Base-by-base conservation (phyloP, 2,888 invertebrate species). In the Ectemnius continuus region DNA sequence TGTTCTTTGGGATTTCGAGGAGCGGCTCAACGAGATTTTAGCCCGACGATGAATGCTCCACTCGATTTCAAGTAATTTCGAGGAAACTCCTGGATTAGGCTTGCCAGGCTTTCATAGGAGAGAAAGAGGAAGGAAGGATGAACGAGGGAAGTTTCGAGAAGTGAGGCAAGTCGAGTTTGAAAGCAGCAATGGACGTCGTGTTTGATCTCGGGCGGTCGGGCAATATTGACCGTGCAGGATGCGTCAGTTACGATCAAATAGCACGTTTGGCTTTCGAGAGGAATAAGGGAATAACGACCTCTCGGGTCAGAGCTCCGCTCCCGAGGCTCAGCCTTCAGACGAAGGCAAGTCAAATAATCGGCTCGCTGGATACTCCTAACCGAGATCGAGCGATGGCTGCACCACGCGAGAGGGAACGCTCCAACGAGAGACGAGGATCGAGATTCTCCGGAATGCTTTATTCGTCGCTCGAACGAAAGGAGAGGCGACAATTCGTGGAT, bases 171-270 rank as follows among this genome's bases (percentile, higher is more conserved):
- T 13, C 16, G 11, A 14, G 47, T 47, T 47, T 13, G 52, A 52
- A 52, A 36, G 36, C 36, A 11, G 36, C 0, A 11, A 36, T 36
- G 36, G 2, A 36, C 36, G 36, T 16, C 16, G 14, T 52, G 52
- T 52, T 52, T 52, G 52, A 52, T 52, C 16, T 16, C n/a, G 16
- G 14, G 11, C 46, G 14, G 23, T 23, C 63, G 4, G 18, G 26
- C n/a, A 48, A 62, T 56, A 67, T 73, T 16, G 65, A 52, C 52
- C 47, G 47, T 23, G 56, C 1, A n/a, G 52, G 52, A 20, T 2
- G 46, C 66, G 58, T 60, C 11, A 45, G 63, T 47, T 8, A 36
- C 36, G 62, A 61, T 47, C 23, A 45, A 65, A 59, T 20, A 26
- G 57, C 18, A 8, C 28, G 14, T 45, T 52, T 14, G 47, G 52